Evolutionary conservation across 1,140 invertebrate genomes (phyloP), one percentile per base, ranked within the genome.

Genomic region (Aleiodes sp.): DNA sequence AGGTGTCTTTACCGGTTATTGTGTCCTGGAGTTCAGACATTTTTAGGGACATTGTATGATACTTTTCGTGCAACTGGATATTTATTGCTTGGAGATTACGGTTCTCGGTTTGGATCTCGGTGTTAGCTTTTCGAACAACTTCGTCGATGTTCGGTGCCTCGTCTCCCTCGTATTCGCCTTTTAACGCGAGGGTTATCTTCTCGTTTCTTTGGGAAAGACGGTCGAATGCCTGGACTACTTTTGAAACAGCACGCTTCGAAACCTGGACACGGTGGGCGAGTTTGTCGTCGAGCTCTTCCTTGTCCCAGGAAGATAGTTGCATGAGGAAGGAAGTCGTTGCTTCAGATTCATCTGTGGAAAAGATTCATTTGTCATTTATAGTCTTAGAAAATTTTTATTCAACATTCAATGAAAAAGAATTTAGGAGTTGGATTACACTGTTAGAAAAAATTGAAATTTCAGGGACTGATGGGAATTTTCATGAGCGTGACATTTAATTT

Each of bases 301-400:
- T 97, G 83, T 99, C 97, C 97, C 97, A 98, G 9, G 96, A 98
- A 21, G 97, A 98, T n/a, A 99, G 84, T 79, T 98, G 94, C 84
- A 96, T 94, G 14, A 99, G 88, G 83, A 99, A 99, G 31, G 96
- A 98, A 37, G 96, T 98, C 7, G 96, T 98, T 0, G 96, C 96
- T 87, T 97, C 96, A 87, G 95, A 96, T 85, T 98, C 96, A 91
- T 98, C 94, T 96, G n/a, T n/a, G 78, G 52, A 90, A 87, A 65
- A 70, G 70, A 41, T 10, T 10, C 70, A 66, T 61, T 28, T 62
- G 7, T 68, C 1, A 1, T 26, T 14, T 4, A 68, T 14, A 56
- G 14, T n/a, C 14, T 41, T 46, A 2, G 62, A 14, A 43, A 56
- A 37, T 7, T 14, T n/a, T n/a, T 8, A 31, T 1, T 33, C 10